phyloP scores from a whole-genome alignment of 2,797 vertebrate species.

The Coendou prehensilis region DNA sequence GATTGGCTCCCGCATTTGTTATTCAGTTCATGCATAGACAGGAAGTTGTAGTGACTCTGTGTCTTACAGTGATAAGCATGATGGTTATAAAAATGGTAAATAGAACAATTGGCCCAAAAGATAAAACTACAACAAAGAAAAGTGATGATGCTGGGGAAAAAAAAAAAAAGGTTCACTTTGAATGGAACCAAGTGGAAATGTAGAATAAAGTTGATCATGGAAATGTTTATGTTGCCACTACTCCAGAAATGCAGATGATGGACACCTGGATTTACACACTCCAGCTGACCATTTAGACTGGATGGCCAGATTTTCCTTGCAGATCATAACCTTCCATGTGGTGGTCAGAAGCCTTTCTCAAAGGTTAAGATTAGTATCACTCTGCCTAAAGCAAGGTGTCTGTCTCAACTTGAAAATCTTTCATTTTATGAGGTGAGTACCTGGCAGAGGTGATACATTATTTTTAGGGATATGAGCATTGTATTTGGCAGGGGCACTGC shows the following conservation, averaged over 20 bases:
- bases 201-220: not conserved
- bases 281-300: not conserved
- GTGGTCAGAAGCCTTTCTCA: not conserved
- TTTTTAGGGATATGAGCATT: conserved; percentile 39
- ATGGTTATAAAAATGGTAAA: not conserved
- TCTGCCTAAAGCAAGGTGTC: not conserved
- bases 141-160: not conserved
- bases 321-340: not conserved
- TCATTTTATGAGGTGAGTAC: conserved; percentile 26
- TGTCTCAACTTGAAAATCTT: conserved; percentile 21
- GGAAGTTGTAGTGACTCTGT: not conserved
- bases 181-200: not conserved
- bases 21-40: not conserved
- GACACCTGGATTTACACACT: fast-evolving
- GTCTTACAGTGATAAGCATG: not conserved
- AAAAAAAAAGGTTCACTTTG: not conserved
- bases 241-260: not conserved
- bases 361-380: not conserved
- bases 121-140: not conserved
- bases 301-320: not conserved
- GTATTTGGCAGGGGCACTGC: not conserved
- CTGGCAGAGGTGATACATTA: not conserved
- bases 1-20: not conserved
- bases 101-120: not conserved
- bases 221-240: too few species aligned